Base-by-base conservation (phyloP, 2,797 vertebrate species). In the Acipenser ruthenus region DNA sequence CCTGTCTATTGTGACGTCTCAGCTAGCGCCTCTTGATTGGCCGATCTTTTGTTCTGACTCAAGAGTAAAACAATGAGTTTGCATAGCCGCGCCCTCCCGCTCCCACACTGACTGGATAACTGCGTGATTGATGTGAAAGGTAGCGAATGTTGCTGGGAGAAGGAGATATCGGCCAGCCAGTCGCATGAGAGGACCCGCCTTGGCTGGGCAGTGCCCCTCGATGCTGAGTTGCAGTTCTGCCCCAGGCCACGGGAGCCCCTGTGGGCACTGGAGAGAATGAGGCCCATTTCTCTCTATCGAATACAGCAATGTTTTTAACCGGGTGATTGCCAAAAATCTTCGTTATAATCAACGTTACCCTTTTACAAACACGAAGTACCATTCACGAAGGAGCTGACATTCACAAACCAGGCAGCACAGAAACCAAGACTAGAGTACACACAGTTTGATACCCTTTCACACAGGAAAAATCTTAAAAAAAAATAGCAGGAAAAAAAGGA, bases 151-250 rank as follows among this genome's bases (percentile, higher is more conserved):
- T 70, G 72, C 15, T 13, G 48, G 64, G 67, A 74, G 67, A 78
- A 68, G 81, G 58, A 75, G 77, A 84, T 83, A 67, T 83, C 83
- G 80, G 77, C 72, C 79, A 84, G 79, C 86, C 83, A 83, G 86
- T 84, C 64, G 62, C 58, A 51, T 84, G 76, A 82, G 65, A 77
- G 75, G 5, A 58, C 6, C 10, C 55, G 6, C 10, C 6, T 73
- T 50, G 13, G 58, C 72, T 12, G 63, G 66, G 68, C 23, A 50
- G 77, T 69, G n/a, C 75, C 76, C 51, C 51, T 12, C 11, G 8
- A 13, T 6, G 9, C 6, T 6, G 3, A n/a, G 55, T 6, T 58
- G 55, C 55, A 58, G 12, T 58, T 12, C 55, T 7, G 55, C 11
- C 10, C 12, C 6, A n/a, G 11, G 13, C 12, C 55, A 6, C 55